Evolutionary conservation across 2,888 invertebrate species (phyloP).

Genomic region (Mantis religiosa): DNA sequence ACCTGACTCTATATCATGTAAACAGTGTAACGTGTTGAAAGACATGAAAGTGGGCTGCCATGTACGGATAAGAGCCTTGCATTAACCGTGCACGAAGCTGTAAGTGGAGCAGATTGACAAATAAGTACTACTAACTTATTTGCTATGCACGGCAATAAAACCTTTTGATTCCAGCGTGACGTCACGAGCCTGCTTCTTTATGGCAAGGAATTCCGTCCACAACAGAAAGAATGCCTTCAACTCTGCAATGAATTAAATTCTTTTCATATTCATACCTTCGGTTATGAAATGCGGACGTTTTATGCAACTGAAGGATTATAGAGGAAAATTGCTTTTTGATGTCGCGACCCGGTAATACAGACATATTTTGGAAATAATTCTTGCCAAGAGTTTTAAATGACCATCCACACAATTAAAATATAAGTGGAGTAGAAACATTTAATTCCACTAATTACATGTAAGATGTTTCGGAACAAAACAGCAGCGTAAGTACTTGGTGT

Average conservation of each 20-base stretch:
- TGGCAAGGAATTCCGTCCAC: background rate
- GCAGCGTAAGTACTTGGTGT: too few relatives aligned
- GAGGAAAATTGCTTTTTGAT: too few relatives aligned
- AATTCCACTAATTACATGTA: too few relatives aligned
- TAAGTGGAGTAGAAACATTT: too few relatives aligned
- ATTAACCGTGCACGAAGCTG: background rate
- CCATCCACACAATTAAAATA: too few relatives aligned
- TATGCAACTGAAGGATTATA: too few relatives aligned
- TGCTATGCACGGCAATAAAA: background rate
- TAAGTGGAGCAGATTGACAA: background rate
- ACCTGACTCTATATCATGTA: too few relatives aligned
- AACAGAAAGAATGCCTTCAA: background rate
- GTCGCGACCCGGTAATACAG: too few relatives aligned
- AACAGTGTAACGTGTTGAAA: background rate
- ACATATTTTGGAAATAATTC: too few relatives aligned
- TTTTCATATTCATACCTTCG: background rate
- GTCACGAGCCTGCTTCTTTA: background rate
- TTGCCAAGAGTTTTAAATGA: too few relatives aligned
- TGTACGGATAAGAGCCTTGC: background rate
- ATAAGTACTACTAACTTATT: background rate
- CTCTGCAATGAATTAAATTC: background rate
- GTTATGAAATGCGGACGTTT: too few relatives aligned
- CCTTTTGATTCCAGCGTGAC: background rate
- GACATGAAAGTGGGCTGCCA: background rate
- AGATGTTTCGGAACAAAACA: too few relatives aligned